These are phyloP conservation scores for Caenorhabditis wallacei DNA, from an alignment of 2,888 invertebrate genomes.

Conservation along the genomic window DNA sequence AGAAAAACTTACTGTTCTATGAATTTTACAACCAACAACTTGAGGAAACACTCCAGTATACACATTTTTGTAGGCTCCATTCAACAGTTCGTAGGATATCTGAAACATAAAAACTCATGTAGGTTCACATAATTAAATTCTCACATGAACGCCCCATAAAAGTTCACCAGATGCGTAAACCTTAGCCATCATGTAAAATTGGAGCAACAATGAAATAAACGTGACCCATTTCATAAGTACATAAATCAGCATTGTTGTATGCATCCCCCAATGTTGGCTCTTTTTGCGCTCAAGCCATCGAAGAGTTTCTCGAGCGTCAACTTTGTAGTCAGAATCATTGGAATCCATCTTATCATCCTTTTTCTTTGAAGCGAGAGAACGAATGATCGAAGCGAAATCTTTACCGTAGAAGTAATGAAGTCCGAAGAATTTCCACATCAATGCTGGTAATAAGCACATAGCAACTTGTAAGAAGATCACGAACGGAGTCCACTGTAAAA, in stretches of 20 bases:
- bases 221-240: conserved; percentile 56
- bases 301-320: conserved; percentile 19
- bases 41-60: conserved; percentile 53
- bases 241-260: conserved; percentile 51
- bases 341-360: conserved; percentile 42
- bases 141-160: conserved; percentile 63
- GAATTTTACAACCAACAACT: conserved; percentile 42
- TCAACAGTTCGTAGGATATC: conserved; percentile 55
- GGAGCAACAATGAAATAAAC: conserved; percentile 26
- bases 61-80: conserved; percentile 42
- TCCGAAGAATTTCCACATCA: conserved; percentile 53
- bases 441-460: conserved; percentile 59
- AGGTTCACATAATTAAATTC: not conserved
- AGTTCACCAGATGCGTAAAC: conserved; percentile 47
- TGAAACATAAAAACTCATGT: not conserved
- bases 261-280: conserved; percentile 45
- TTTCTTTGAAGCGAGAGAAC: conserved; percentile 25
- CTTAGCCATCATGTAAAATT: conserved; percentile 52
- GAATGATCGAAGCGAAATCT: conserved; percentile 46
- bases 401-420: conserved; percentile 51
- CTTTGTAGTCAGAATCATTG: conserved; percentile 11
- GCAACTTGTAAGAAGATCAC: conserved; percentile 65
- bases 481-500: conserved; percentile 67
- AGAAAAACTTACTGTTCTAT: conserved; percentile 24
- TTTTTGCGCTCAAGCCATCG: conserved; percentile 55